phyloP scores from a whole-genome alignment of 2,113 vertebrate genomes.

The Megaceryle maxima region DNA sequence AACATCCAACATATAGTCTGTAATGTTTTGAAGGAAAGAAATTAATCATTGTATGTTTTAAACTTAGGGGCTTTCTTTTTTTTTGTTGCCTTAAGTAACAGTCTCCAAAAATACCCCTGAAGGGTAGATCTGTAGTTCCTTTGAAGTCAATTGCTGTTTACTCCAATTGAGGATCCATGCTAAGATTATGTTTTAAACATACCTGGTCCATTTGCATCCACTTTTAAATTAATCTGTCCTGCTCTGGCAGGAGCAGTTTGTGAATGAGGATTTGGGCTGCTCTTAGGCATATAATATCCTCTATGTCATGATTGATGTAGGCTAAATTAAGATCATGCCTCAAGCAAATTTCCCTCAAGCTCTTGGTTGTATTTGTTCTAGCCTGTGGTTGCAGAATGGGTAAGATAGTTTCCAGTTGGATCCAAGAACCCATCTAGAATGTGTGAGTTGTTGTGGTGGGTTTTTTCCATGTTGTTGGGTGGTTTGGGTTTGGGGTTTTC shows the following conservation, averaged over 20 bases:
- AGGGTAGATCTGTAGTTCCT: background rate
- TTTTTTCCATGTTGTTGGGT: background rate
- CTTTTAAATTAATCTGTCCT: background rate
- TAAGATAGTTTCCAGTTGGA: background rate
- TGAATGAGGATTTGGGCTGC: background rate
- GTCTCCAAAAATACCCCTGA: background rate
- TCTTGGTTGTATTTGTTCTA: background rate
- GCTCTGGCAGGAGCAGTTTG: background rate
- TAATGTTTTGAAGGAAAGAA: slow-evolving; percentile 19
- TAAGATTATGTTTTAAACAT: background rate
- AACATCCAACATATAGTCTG: background rate
- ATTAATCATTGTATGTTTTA: background rate
- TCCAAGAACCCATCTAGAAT: background rate
- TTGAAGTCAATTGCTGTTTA: slow-evolving; percentile 29
- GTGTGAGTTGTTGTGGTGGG: background rate
- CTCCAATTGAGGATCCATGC: background rate
- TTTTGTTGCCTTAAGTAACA: slow-evolving; percentile 21
- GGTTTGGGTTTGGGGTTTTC: background rate
- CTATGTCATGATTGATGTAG: background rate
- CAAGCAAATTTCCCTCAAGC: background rate
- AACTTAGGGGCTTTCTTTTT: background rate
- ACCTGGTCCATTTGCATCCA: slow-evolving; percentile 34
- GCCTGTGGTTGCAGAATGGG: background rate
- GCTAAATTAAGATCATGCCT: background rate
- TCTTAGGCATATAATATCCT: background rate